phyloP scores from a whole-genome alignment of 2,797 vertebrate species.

The Phaenicophaeus curvirostris region DNA sequence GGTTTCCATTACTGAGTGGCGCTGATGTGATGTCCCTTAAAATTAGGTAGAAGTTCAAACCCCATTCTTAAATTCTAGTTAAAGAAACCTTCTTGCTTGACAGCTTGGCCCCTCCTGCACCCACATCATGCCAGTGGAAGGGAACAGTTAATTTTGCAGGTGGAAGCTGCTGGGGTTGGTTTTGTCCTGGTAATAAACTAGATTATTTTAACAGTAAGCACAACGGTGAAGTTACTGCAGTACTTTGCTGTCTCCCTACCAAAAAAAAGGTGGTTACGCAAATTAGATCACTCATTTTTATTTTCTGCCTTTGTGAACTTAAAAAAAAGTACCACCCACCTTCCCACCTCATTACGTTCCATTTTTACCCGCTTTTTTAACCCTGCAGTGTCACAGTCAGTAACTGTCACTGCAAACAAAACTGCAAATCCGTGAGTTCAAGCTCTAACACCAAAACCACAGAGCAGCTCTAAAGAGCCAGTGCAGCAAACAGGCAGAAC shows the following conservation, averaged over 20 bases:
- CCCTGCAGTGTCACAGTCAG: neutral
- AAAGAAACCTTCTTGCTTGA: neutral
- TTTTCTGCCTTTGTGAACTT: neutral
- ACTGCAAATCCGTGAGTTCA: neutral
- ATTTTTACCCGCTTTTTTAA: neutral
- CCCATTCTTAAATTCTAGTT: neutral
- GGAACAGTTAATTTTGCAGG: neutral
- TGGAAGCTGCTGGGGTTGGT: neutral
- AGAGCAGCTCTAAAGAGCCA: neutral
- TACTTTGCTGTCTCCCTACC: neutral
- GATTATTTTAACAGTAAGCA: neutral
- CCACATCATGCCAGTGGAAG: accelerated
- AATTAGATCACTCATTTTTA: neutral
- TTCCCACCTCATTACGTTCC: neutral
- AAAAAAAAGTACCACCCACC: neutral
- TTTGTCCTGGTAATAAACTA: neutral
- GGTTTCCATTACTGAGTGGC: accelerated
- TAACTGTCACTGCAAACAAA: neutral
- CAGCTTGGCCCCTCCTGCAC: accelerated
- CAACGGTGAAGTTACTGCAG: neutral
- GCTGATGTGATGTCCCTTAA: accelerated
- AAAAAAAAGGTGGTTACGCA: neutral
- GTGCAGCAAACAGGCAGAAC: neutral
- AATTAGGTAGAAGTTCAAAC: neutral
- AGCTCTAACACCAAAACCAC: neutral